Percentiles rank a stretch among this genome's conserved stretches.
Evolutionary conservation across 2,797 vertebrate species (phyloP).

Genomic region (Danio choprae): DNA sequence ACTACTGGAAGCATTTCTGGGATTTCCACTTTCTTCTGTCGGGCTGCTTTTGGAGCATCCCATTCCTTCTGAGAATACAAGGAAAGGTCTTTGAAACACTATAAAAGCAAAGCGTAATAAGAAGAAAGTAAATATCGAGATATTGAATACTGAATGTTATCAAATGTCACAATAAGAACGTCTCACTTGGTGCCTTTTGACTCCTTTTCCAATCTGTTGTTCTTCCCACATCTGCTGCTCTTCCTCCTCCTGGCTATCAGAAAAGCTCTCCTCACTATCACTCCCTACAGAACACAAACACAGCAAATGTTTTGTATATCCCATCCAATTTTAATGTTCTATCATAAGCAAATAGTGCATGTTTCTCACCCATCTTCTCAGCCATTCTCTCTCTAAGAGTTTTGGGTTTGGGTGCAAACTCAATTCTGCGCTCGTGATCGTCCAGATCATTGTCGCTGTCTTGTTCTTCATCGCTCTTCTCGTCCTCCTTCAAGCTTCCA

Average conservation of each 20-base stretch:
- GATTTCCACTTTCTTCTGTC: conserved; percentile 73
- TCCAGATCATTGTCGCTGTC: conserved; percentile 83
- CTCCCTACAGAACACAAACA: conserved; percentile 64
- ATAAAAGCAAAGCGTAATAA: not conserved
- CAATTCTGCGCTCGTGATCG: conserved; percentile 81
- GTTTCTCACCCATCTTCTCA: conserved; percentile 81
- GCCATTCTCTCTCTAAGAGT: conserved; percentile 85
- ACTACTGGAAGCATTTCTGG: conserved; percentile 80
- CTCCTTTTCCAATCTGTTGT: conserved; percentile 89
- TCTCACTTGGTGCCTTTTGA: conserved; percentile 80
- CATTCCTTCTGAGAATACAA: conserved; percentile 38
- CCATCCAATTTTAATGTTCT: not conserved
- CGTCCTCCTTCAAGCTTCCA: conserved; percentile 75
- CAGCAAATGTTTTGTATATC: conserved; percentile 33
- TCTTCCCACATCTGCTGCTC: conserved; percentile 89
- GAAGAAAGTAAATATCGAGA: not conserved
- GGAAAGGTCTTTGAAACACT: conserved; percentile 30
- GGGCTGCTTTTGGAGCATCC: conserved; percentile 18
- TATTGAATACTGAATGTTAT: too few species aligned
- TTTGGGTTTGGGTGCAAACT: conserved; percentile 83
- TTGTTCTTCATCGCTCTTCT: conserved; percentile 62
- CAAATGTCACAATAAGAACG: not conserved
- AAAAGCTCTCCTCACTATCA: conserved; percentile 70
- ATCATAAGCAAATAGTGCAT: not conserved
- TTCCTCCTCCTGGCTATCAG: conserved; percentile 77